Conservation (phyloP, 2,888 invertebrate species). For the Agonopterix arenella region DNA sequence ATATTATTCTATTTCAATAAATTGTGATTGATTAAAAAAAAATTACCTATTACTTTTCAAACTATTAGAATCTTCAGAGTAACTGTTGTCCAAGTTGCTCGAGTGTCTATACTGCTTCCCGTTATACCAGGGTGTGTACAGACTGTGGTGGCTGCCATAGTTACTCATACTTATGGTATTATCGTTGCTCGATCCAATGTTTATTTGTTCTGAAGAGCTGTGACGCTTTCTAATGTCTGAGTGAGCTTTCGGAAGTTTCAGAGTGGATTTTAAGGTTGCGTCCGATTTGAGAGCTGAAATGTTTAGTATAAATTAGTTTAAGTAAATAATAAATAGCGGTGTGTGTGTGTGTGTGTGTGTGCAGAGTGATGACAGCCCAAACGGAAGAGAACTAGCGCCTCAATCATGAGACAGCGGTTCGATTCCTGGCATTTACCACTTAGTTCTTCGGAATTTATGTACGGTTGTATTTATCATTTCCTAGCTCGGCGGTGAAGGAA, state of each 20-base stretch:
- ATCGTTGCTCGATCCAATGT: slow-evolving; percentile 38
- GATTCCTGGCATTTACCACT: too few relatives aligned
- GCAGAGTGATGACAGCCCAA: too few relatives aligned
- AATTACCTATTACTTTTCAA: slow-evolving; percentile 79
- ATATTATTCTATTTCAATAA: too few relatives aligned
- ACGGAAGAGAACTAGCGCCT: too few relatives aligned
- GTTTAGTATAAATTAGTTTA: neutral
- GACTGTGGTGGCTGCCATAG: slow-evolving; percentile 61
- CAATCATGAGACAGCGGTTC: too few relatives aligned
- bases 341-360: too few relatives aligned
- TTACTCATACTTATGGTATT: slow-evolving; percentile 37
- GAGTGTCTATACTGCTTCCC: slow-evolving; percentile 50
- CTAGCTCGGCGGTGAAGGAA: too few relatives aligned
- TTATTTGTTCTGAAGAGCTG: slow-evolving; percentile 61
- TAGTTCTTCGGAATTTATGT: too few relatives aligned
- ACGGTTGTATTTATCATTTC: too few relatives aligned
- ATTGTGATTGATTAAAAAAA: too few relatives aligned
- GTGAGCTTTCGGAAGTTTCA: slow-evolving; percentile 60
- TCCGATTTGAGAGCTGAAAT: slow-evolving; percentile 53
- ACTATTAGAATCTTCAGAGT: slow-evolving; percentile 83
- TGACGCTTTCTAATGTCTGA: slow-evolving; percentile 78
- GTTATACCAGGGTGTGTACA: slow-evolving; percentile 59
- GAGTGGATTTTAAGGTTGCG: slow-evolving; percentile 46
- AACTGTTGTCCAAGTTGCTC: slow-evolving; percentile 69
- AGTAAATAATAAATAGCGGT: too few relatives aligned